Conservation (phyloP, 2,113 vertebrate species). For the Aythya baeri region DNA sequence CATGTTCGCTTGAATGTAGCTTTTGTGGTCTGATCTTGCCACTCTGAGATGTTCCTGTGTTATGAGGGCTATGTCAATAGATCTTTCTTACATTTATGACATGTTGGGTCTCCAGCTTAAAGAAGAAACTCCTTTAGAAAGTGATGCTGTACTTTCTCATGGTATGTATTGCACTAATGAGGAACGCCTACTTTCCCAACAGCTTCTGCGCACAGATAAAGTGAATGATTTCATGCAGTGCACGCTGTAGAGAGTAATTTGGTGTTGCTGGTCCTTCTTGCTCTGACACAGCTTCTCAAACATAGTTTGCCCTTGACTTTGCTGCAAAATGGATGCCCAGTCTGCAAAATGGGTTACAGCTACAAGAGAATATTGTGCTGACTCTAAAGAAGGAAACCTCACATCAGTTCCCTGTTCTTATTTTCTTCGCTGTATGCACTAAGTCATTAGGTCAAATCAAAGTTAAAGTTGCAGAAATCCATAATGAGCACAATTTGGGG, state of each 20-base stretch:
- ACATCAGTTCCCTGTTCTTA: not conserved
- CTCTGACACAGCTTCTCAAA: not conserved
- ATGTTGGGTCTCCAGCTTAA: not conserved
- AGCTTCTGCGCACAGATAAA: not conserved
- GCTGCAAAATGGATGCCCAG: not conserved
- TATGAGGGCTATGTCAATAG: not conserved
- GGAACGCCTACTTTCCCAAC: not conserved
- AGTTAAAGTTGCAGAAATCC: not conserved
- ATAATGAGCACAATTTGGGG: not conserved
- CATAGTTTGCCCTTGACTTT: not conserved
- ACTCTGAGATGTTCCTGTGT: not conserved
- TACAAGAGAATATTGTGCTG: not conserved
- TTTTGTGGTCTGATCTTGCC: not conserved
- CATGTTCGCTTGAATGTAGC: not conserved
- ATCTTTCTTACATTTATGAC: not conserved
- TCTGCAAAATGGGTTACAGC: not conserved
- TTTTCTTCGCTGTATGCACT: not conserved
- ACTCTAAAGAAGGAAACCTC: not conserved
- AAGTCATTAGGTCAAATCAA: not conserved
- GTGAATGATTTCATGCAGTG: not conserved
- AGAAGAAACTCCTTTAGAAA: not conserved
- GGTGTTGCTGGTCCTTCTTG: not conserved
- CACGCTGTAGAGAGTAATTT: not conserved
- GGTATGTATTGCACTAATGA: not conserved
- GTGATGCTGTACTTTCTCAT: not conserved